A percentile compares a stretch with the other conserved stretches of the same genome.
These are phyloP conservation scores for Leptinotarsa texana DNA, from an alignment of 1,140 invertebrate genomes.

Conservation along the genomic window DNA sequence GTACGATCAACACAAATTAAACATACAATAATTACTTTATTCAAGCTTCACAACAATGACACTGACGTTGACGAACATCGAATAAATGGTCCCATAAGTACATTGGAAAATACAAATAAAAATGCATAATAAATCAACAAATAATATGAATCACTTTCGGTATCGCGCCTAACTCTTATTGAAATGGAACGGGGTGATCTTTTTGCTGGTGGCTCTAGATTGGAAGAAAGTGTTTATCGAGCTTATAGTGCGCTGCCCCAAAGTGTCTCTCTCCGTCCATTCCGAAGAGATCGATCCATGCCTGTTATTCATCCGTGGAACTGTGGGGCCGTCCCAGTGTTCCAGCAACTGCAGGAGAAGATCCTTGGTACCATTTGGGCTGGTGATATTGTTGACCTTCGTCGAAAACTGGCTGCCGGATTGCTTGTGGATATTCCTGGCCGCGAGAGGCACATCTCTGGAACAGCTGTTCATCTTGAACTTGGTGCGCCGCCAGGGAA, in stretches of 20 bases:
- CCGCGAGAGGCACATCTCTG: constrained; percentile 67
- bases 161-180: constrained; percentile 30
- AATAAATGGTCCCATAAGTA: constrained; percentile 25
- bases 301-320: constrained; percentile 54
- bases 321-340: constrained; percentile 67
- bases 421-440: constrained; percentile 46
- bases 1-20: background rate
- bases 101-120: constrained; percentile 4
- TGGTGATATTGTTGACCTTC: constrained; percentile 13
- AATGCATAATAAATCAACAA: constrained; percentile 9
- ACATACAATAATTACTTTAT: constrained; percentile 1
- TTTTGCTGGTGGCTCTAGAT: constrained; percentile 62
- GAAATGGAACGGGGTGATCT: constrained; percentile 48
- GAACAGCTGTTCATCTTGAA: constrained; percentile 63
- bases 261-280: constrained; percentile 60
- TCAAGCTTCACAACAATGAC: constrained; percentile 10
- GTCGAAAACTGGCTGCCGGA: constrained; percentile 23
- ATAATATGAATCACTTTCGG: background rate
- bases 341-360: constrained; percentile 33
- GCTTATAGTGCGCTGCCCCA: constrained; percentile 65
- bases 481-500: constrained; percentile 64
- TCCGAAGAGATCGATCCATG: constrained; percentile 64
- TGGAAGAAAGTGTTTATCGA: constrained; percentile 71
- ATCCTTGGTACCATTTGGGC: constrained; percentile 36
- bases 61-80: constrained; percentile 6